Conservation (phyloP, 2,797 vertebrate species). For the Alauda arvensis region DNA sequence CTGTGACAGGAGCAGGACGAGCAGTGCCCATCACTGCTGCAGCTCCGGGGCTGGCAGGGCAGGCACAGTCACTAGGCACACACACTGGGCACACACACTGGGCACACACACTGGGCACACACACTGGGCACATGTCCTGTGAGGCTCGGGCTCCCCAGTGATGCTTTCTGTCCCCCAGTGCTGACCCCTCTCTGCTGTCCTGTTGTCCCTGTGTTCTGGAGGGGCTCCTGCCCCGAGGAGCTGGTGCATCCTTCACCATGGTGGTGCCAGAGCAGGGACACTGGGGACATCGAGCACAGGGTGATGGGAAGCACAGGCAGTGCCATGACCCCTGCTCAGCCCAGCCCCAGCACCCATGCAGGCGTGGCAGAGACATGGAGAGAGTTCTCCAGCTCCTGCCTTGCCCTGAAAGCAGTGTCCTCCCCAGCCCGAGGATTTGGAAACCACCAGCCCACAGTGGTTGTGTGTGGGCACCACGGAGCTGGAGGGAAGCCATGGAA, state of each 20-base stretch:
- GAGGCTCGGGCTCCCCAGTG: neutral
- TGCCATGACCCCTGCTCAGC: rapidly evolving
- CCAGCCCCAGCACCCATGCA: rapidly evolving
- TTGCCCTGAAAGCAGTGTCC: neutral
- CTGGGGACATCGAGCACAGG: rapidly evolving
- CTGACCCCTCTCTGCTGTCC: neutral
- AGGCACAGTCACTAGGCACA: neutral
- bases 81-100: neutral
- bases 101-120: neutral
- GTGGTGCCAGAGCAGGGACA: neutral
- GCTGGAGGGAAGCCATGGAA: neutral
- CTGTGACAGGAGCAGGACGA: neutral
- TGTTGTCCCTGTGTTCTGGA: neutral
- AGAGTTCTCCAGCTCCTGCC: neutral
- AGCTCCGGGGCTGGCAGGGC: rapidly evolving
- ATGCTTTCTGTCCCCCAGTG: neutral
- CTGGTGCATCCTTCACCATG: rapidly evolving
- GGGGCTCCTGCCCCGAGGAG: neutral
- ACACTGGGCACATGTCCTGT: rapidly evolving
- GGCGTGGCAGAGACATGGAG: neutral
- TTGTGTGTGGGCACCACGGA: neutral
- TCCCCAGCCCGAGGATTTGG: neutral
- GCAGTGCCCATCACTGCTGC: neutral
- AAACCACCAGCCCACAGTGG: neutral
- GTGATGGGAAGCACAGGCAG: rapidly evolving